Conservation (phyloP, 1,140 invertebrate species). For the Solen grandis region DNA sequence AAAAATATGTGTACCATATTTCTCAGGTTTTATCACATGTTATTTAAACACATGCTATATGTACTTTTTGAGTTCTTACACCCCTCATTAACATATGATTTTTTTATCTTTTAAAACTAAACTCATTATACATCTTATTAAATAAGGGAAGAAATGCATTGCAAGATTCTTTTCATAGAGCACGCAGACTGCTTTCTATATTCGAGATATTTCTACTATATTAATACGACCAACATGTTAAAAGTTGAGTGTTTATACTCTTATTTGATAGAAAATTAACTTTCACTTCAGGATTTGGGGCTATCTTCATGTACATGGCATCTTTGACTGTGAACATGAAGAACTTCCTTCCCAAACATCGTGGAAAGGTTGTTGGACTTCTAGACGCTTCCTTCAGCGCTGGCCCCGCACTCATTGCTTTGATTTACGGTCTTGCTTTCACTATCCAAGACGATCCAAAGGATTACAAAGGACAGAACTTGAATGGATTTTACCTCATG, state of each 20-base stretch:
- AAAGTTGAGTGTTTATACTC: not conserved
- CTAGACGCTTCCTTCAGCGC: constrained; percentile 73
- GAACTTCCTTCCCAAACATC: constrained; percentile 68
- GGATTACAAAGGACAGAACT: constrained; percentile 71
- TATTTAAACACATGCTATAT: too few species aligned
- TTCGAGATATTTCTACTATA: not conserved
- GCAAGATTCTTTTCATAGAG: too few species aligned
- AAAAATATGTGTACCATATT: too few species aligned
- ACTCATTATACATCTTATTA: too few species aligned
- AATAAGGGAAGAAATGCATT: too few species aligned
- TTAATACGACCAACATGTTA: not conserved
- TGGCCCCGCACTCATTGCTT: constrained; percentile 67
- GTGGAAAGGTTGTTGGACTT: constrained; percentile 70
- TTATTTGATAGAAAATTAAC: not conserved
- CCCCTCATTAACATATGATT: too few species aligned
- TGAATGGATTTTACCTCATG: constrained; percentile 70
- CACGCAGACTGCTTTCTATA: not conserved
- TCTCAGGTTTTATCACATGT: too few species aligned
- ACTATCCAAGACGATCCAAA: constrained; percentile 58
- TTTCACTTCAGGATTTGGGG: constrained; percentile 67
- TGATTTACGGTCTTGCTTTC: constrained; percentile 67
- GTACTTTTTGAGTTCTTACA: too few species aligned
- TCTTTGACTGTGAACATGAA: constrained; percentile 66
- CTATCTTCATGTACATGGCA: constrained; percentile 74
- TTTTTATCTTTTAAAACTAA: too few species aligned